Evolutionary conservation across 2,888 invertebrate species (phyloP), one percentile per base, ranked within the genome.

Genomic region (Tridacna gigas): DNA sequence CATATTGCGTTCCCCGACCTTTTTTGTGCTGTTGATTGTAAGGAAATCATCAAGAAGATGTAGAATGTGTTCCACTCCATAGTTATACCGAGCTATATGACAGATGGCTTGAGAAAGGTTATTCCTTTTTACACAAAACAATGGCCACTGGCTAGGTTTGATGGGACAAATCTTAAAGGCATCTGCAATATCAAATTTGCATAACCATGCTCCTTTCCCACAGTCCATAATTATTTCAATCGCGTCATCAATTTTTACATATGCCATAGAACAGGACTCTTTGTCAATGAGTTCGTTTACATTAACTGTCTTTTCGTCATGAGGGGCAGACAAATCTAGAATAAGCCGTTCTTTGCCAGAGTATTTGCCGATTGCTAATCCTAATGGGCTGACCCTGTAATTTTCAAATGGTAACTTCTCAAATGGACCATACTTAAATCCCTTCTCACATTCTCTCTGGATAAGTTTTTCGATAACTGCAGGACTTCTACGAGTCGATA

Each of bases 161-260:
- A 86, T 74, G 0, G 84, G 77, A 20, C 83, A 25, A 0, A 79
- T 22, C 48, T 86, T 84, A 47, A 86, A 87, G 20, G 56, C n/a
- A n/a, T n/a, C n/a, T n/a, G n/a, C 56, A 56, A 83, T 83, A 67
- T 86, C 85, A 4, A 77, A 75, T 66, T 86, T 85, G 45, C 83
- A 85, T 66, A 51, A 63, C 74, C 20, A n/a, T 0, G 0, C 84
- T n/a, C n/a, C n/a, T n/a, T n/a, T n/a, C n/a, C n/a, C 86, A 5
- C 47, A 28, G 18, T 80, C 26, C 28, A 37, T 15, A 5, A 89
- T 84, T 2, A 73, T 75, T 13, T 73, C 63, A 28, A 88, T 84
- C 0, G 84, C 89, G 73, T 86, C 84, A 80, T 89, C 86, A 18
- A 88, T 76, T n/a, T 65, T 71, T 5, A 89, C 84, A 79, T 86